A percentile compares a stretch with the other conserved stretches of the same genome.
Conservation (phyloP, 2,888 invertebrate species). For the Limulus polyphemus region DNA sequence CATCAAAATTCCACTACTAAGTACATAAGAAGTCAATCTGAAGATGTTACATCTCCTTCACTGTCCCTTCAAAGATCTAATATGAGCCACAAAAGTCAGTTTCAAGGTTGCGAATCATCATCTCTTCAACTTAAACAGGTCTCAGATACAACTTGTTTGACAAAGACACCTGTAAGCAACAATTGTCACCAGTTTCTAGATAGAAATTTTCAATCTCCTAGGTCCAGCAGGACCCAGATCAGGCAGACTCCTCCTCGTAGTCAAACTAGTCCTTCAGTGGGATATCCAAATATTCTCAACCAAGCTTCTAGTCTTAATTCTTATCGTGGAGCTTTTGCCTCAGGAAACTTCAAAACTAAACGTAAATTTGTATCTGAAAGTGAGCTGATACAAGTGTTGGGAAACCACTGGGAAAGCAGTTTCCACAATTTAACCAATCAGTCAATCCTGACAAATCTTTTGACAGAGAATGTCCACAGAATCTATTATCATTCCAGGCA, state of each 20-base stretch:
- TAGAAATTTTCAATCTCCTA: conserved; percentile 5
- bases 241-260: conserved; percentile 14
- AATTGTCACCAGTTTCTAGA: not conserved
- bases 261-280: conserved; percentile 18
- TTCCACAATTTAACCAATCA: conserved; percentile 18
- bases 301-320: not conserved
- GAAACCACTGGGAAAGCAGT: conserved; percentile 19
- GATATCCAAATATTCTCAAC: not conserved
- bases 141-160: not conserved
- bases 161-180: not conserved
- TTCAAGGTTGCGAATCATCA: no score
- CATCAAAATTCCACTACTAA: not conserved
- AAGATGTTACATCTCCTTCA: not conserved
- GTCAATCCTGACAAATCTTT: conserved; percentile 7
- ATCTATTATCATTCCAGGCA: conserved; percentile 8
- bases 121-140: no score
- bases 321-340: not conserved
- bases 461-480: no score
- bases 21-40: not conserved
- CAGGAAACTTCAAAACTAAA: conserved; percentile 16
- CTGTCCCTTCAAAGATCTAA: not conserved
- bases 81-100: no score
- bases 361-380: conserved; percentile 25
- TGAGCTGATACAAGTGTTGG: conserved; percentile 19
- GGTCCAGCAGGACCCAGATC: conserved; percentile 7